Percentiles rank a stretch among this genome's conserved stretches.
Conservation (phyloP, 2,888 invertebrate genomes). For the Drosophila planitibia region DNA sequence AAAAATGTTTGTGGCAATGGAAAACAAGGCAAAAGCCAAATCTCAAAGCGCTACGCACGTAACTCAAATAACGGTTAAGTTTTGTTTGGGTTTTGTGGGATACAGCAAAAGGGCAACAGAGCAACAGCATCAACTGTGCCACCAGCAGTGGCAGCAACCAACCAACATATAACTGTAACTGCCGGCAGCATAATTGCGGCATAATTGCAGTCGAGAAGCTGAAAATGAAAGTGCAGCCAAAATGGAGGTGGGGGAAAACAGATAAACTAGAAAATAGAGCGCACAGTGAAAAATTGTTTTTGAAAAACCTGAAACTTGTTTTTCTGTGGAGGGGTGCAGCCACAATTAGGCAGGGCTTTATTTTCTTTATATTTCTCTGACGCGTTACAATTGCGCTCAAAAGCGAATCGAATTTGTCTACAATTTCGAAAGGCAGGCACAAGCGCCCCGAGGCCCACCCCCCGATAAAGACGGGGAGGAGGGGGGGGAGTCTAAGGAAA, state of each 20-base stretch:
- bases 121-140: conserved; percentile 3
- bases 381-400: conserved; percentile 71
- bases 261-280: conserved; percentile 5
- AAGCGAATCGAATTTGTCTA: conserved; percentile 70
- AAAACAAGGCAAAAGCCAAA: conserved; percentile 18
- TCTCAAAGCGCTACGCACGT: conserved; percentile 71
- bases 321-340: neutral
- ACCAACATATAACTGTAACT: conserved; percentile 74
- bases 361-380: conserved; percentile 41
- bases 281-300: conserved; percentile 14
- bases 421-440: conserved; percentile 70
- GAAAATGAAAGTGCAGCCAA: conserved; percentile 78
- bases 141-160: conserved; percentile 1
- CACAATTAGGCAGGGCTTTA: conserved; percentile 40
- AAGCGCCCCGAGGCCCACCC: conserved; percentile 14
- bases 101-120: conserved; percentile 10
- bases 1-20: conserved; percentile 9
- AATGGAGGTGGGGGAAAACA: conserved; percentile 23
- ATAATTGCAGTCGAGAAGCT: conserved; percentile 68
- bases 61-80: conserved; percentile 70
- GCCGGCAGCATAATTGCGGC: conserved; percentile 67
- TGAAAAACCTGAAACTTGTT: conserved; percentile 15
- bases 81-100: conserved; percentile 49
- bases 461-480: neutral
- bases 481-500: conserved; percentile 16